phyloP scores from a whole-genome alignment of 2,113 vertebrate genomes.

The Mus musculus region DNA sequence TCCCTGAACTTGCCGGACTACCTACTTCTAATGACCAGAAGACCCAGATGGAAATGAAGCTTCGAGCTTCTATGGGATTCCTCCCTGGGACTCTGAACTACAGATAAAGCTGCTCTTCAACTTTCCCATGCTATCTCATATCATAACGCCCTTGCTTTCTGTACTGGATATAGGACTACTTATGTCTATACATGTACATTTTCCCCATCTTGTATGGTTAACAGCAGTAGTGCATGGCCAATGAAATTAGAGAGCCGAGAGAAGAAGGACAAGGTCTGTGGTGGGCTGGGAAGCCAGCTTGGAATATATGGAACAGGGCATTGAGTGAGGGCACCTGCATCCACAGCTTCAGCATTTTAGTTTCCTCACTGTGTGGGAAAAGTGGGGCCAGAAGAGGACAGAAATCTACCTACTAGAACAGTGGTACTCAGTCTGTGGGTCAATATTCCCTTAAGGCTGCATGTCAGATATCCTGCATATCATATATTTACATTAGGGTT shows the following conservation, averaged over 20 bases:
- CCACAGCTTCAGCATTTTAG: too few species aligned
- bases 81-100: neutral
- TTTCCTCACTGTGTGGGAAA: neutral
- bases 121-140: neutral
- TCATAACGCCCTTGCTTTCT: neutral
- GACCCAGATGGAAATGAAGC: neutral
- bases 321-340: neutral
- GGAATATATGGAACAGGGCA: accelerated
- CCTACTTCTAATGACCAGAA: neutral
- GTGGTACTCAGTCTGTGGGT: neutral
- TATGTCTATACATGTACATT: too few species aligned
- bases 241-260: neutral
- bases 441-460: neutral
- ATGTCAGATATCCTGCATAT: too few species aligned
- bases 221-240: accelerated
- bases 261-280: accelerated
- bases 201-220: too few species aligned
- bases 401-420: neutral
- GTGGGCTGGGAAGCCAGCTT: neutral
- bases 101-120: neutral
- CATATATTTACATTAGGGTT: too few species aligned
- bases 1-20: neutral
- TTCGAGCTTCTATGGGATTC: neutral
- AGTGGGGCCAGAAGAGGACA: neutral
- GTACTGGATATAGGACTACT: too few species aligned